Base-by-base conservation (phyloP, 2,797 vertebrate genomes). In the Columba guinea region DNA sequence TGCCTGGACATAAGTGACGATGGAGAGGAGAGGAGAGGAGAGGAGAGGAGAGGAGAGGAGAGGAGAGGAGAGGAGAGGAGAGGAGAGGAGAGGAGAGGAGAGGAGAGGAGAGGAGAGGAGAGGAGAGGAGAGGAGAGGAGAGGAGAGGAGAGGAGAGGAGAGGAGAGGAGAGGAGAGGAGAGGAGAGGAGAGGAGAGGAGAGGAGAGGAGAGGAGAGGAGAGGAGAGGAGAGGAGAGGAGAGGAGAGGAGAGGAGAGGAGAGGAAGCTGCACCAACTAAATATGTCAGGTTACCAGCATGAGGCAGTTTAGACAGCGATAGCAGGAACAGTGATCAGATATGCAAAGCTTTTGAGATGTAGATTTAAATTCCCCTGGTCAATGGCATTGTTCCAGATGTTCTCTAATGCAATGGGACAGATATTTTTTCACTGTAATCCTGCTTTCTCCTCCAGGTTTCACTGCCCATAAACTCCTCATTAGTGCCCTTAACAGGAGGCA, bases 391-490 rank as follows among this genome's bases (percentile, higher is more conserved):
- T 89, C 81, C 94, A 90, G 64, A 68, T 93, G 86, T 89, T 90
- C 68, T 70, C 24, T 39, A 58, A 24, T 11, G 22, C 48, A 90
- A 37, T 8, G 3, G 30, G 60, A 53, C 41, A 77, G 64, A 85
- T 2, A 63, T 79, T 87, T 95, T 94, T 60, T 78, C 34, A 23
- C 44, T 76, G n/a, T 87, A 89, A 93, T 86, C 44, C 23, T 4
- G 9, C 68, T 90, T 96, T 83, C 81, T 90, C 58, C 65, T 95
- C 37, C 48, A 79, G 56, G 51, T 87, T 91, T 93, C 74, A 79
- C 39, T 77, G n/a, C 75, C 51, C 62, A 68, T 92, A 83, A 95
- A 74, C 76, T 90, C 96, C 82, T 91, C 64, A 83, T 89, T 87
- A 63, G 22, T 26, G 56, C 11, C n/a, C 46, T 89, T 90, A 82